phyloP scores from a whole-genome alignment of 92 coral and sea anemone genomes.

The Virgularia gustaviana region DNA sequence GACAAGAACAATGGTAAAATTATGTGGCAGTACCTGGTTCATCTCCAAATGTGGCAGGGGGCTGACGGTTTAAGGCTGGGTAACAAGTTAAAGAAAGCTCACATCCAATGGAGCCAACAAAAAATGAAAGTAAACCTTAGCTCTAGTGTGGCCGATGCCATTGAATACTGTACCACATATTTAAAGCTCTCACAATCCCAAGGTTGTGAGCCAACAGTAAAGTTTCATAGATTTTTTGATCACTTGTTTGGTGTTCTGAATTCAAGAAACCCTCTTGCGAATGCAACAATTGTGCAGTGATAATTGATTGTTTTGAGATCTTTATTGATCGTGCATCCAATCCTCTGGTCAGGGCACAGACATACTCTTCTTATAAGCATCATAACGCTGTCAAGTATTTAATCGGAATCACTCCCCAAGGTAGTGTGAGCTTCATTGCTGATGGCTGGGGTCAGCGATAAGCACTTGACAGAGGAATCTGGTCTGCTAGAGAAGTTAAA shows the following conservation, averaged over 20 bases:
- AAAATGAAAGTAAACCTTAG: no score
- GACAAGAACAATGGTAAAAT: not conserved
- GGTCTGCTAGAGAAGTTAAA: slow-evolving; percentile 41
- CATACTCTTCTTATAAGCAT: slow-evolving; percentile 36
- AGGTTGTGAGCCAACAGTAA: not conserved
- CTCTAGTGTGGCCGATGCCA: no score
- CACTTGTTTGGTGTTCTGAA: not conserved
- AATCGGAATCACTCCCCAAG: slow-evolving; percentile 44
- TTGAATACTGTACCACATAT: not conserved
- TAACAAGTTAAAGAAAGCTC: not conserved
- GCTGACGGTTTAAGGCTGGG: not conserved
- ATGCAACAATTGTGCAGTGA: slow-evolving; percentile 4
- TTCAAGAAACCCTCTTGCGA: not conserved
- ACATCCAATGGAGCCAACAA: not conserved
- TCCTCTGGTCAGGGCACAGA: slow-evolving; percentile 41
- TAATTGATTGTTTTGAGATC: slow-evolving; percentile 9
- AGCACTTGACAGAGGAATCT: slow-evolving; percentile 43
- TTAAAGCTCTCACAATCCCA: not conserved
- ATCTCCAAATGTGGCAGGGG: not conserved
- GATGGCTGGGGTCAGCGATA: slow-evolving; percentile 56
- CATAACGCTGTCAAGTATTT: slow-evolving; percentile 3
- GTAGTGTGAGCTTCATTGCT: slow-evolving; percentile 33
- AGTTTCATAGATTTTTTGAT: no score
- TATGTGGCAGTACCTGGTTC: not conserved
- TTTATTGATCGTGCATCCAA: slow-evolving; percentile 13